A percentile compares a stretch with the other conserved stretches of the same genome.
phyloP scores from a whole-genome alignment of 2,888 invertebrate genomes.

The Heliconius ismenius region DNA sequence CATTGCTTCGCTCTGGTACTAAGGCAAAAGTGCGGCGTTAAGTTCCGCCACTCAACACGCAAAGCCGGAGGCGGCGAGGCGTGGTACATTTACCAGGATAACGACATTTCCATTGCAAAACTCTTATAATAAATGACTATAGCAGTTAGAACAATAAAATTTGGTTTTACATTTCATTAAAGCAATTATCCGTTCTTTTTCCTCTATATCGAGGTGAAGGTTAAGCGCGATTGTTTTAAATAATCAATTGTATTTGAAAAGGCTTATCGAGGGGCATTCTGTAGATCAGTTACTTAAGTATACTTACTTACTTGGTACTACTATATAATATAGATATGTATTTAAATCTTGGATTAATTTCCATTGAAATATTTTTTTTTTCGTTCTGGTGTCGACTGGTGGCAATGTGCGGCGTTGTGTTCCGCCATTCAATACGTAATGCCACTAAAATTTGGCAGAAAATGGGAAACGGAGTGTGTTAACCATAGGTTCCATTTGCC shows the following conservation, averaged over 20 bases:
- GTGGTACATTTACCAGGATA: not conserved
- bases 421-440: too few species aligned
- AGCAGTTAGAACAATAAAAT: constrained; percentile 25
- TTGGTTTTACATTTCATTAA: constrained; percentile 25
- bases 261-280: constrained; percentile 29
- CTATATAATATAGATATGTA: not conserved
- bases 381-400: too few species aligned
- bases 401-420: not conserved
- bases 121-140: constrained; percentile 15
- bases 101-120: not conserved
- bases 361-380: too few species aligned
- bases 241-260: constrained; percentile 36
- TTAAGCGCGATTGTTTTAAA: constrained; percentile 30
- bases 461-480: too few species aligned
- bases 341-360: too few species aligned
- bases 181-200: constrained; percentile 31
- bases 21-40: too few species aligned
- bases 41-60: too few species aligned
- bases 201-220: constrained; percentile 35
- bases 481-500: too few species aligned
- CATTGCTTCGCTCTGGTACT: too few species aligned
- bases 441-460: too few species aligned
- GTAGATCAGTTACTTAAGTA: constrained; percentile 17
- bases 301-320: not conserved
- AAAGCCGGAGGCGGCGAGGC: too few species aligned